These are phyloP conservation scores for Boleophthalmus pectinirostris DNA, from an alignment of 2,113 vertebrate genomes.

Conservation along the genomic window DNA sequence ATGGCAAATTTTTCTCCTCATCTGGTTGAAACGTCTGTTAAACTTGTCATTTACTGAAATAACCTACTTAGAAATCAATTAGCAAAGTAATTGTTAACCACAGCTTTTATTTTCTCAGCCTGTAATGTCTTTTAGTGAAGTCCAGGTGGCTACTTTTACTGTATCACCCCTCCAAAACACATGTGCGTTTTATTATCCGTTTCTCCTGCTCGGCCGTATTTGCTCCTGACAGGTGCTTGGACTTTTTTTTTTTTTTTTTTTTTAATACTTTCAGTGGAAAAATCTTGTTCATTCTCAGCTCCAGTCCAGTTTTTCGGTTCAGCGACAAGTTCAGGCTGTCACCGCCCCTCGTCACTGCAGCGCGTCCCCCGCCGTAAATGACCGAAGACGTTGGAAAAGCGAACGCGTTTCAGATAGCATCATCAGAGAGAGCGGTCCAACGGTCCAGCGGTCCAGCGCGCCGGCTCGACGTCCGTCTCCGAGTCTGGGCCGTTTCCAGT, in stretches of 20 bases:
- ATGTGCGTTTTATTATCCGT: constrained; percentile 26
- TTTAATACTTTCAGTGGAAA: constrained; percentile 54
- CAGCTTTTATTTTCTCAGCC: background rate
- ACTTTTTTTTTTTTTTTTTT: constrained; percentile 26
- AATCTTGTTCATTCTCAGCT: constrained; percentile 33
- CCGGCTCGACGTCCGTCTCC: constrained; percentile 15
- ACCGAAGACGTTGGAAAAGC: constrained; percentile 24
- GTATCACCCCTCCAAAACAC: background rate
- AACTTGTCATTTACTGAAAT: too few relatives aligned
- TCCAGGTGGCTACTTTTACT: background rate
- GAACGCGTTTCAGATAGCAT: constrained; percentile 14
- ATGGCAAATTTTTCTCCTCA: too few relatives aligned
- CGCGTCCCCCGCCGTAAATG: background rate
- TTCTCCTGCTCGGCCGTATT: constrained; percentile 26
- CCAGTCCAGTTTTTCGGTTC: constrained; percentile 11
- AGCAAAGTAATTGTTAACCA: background rate
- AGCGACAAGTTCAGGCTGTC: constrained; percentile 20
- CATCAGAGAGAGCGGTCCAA: constrained; percentile 12
- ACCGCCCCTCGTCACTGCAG: background rate
- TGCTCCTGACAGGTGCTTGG: constrained; percentile 56
- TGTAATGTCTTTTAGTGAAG: background rate
- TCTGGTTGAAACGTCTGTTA: too few relatives aligned
- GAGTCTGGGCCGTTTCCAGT: background rate
- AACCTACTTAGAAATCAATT: background rate
- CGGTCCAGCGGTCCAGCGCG: constrained; percentile 19